phyloP scores from a whole-genome alignment of 2,888 invertebrate genomes.

The Phanerotoma sp. region DNA sequence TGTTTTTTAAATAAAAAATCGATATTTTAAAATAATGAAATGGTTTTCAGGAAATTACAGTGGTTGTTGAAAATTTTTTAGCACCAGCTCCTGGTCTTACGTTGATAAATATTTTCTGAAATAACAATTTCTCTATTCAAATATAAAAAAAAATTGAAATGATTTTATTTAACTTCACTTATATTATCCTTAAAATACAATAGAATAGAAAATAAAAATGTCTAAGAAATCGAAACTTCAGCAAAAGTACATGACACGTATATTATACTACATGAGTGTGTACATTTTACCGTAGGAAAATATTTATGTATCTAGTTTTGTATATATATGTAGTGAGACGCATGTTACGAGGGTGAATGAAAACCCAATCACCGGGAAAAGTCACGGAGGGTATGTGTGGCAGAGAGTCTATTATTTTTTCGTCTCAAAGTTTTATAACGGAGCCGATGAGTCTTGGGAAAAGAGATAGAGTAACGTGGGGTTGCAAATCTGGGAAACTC shows the following conservation, averaged over 20 bases:
- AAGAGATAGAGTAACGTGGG: conserved; percentile 31
- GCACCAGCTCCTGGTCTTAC: too few species aligned
- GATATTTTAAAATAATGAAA: too few species aligned
- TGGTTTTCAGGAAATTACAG: too few species aligned
- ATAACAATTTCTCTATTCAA: too few species aligned
- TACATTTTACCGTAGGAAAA: conserved; percentile 3
- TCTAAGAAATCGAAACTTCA: too few species aligned
- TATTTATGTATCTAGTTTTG: conserved; percentile 9
- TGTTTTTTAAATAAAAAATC: too few species aligned
- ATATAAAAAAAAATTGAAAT: conserved; percentile 21
- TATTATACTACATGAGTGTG: too few species aligned
- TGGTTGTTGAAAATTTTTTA: too few species aligned
- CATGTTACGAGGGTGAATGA: neutral
- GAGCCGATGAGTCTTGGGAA: conserved; percentile 19
- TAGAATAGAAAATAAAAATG: neutral
- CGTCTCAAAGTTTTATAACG: conserved; percentile 32
- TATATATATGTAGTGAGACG: neutral
- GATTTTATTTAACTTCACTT: neutral
- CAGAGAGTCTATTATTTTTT: conserved; percentile 47
- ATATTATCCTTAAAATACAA: too few species aligned
- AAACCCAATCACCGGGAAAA: conserved; percentile 16
- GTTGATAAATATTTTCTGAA: too few species aligned
- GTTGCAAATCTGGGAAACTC: conserved; percentile 50
- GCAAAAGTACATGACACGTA: too few species aligned
- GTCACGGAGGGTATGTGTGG: conserved; percentile 8